Percentiles rank a stretch among this genome's conserved stretches.
Evolutionary conservation across 2,113 vertebrate species (phyloP).

Genomic region (Xenus cinereus): DNA sequence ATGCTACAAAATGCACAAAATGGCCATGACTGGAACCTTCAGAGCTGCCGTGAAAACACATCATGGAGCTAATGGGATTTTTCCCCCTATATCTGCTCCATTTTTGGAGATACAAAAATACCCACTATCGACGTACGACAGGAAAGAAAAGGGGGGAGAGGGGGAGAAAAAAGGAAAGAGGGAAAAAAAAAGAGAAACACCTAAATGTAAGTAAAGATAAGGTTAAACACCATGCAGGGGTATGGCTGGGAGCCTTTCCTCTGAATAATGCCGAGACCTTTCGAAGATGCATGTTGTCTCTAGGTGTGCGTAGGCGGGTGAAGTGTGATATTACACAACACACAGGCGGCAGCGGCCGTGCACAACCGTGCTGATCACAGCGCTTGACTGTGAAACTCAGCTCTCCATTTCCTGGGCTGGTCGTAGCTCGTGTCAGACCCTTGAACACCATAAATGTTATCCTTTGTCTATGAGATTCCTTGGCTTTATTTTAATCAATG

Average conservation of each 20-base stretch:
- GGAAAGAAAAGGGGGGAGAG: accelerated
- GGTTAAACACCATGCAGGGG: slow-evolving; percentile 18
- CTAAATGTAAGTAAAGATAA: background rate
- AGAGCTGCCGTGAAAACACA: background rate
- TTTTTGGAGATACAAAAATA: slow-evolving; percentile 14
- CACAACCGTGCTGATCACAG: slow-evolving; percentile 18
- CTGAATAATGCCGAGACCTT: slow-evolving; percentile 57
- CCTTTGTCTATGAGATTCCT: slow-evolving; percentile 5
- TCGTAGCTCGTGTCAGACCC: background rate
- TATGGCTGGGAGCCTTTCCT: slow-evolving; percentile 46
- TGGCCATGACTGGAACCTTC: background rate
- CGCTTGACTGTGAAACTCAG: slow-evolving; percentile 5
- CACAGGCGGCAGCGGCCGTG: slow-evolving; percentile 16
- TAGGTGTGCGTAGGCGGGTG: slow-evolving; percentile 39
- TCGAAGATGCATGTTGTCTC: slow-evolving; percentile 52
- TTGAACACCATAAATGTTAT: background rate
- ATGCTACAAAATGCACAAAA: slow-evolving; percentile 5
- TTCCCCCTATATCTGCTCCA: background rate
- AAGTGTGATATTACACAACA: slow-evolving; percentile 63
- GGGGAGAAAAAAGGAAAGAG: no score
- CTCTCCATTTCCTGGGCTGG: slow-evolving; percentile 25
- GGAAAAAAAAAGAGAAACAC: background rate
- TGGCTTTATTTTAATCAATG: slow-evolving; percentile 27
- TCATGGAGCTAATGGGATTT: background rate
- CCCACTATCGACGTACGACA: background rate